Base-by-base conservation (phyloP, 2,113 vertebrate species). In the Hippocampus zosterae region DNA sequence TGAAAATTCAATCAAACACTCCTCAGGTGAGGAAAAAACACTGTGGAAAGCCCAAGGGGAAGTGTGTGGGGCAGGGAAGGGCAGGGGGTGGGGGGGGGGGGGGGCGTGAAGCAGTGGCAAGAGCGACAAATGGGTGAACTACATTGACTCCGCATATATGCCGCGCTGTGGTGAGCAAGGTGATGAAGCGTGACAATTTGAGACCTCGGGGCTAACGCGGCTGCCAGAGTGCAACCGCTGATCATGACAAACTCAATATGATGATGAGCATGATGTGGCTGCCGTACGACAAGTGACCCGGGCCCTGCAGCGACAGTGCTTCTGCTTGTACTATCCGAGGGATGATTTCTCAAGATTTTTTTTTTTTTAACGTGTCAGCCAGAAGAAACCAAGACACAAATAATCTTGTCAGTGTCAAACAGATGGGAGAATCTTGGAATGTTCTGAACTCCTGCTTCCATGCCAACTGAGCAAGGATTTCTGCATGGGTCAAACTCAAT, bases 1-100 rank as follows among this genome's bases (percentile, higher is more conserved):
- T 90, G 83, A 69, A 87, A 90, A 83, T 88, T 90, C 81, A 88
- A 90, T 90, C 87, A 87, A 90, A 89, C 88, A 88, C 88, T 89
- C 88, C 89, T 88, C 84, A 86, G 81, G 82, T 69, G 81, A 81
- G 78, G 57, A 2, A 83, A 84, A 81, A 72, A 82, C 73, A 77
- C 73, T 70, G 56, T 56, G 64, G 67, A 72, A 67, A 41, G 18
- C 33, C 33, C 33, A 37, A 6, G 41, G 74, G 33, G 19, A 53
- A 42, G 21, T 46, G 74, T n/a, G n/a, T n/a, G n/a, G n/a, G n/a
- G n/a, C n/a, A n/a, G n/a, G n/a, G n/a, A n/a, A n/a, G n/a, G n/a
- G n/a, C n/a, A n/a, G n/a, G n/a, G n/a, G n/a, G n/a, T n/a, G 33
- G 19, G 57, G 42, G 18, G 33, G 74, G 33, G 18, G 57, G 40